Percentiles rank a stretch among this genome's conserved stretches.
Evolutionary conservation across 2,888 invertebrate species (phyloP).

Genomic region (Acleris emargana): DNA sequence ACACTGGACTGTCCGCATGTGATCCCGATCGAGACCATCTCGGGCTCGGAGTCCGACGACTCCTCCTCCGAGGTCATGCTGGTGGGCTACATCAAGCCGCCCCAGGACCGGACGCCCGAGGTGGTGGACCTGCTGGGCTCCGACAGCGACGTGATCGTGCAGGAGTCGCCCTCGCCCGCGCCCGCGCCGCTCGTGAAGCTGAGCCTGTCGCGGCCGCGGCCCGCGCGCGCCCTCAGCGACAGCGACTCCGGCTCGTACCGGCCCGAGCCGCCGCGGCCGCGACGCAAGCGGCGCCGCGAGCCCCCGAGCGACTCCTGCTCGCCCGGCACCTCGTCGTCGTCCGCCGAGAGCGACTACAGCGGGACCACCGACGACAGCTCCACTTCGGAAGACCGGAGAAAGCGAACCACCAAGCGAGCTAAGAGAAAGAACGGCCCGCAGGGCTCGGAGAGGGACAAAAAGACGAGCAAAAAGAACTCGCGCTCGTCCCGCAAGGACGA

Average conservation of each 20-base stretch:
- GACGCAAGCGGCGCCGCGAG: constrained; percentile 41
- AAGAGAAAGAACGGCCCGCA: constrained; percentile 45
- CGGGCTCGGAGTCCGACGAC: constrained; percentile 75
- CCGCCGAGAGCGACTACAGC: constrained; percentile 29
- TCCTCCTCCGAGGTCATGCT: constrained; percentile 84
- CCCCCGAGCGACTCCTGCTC: constrained; percentile 39
- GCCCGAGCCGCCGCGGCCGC: constrained; percentile 41
- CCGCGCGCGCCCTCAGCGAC: constrained; percentile 44
- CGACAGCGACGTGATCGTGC: constrained; percentile 77
- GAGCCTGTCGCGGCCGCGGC: constrained; percentile 52
- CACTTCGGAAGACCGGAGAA: constrained; percentile 41
- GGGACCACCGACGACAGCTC: constrained; percentile 34
- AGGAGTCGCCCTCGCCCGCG: constrained; percentile 54
- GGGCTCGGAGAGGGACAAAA: constrained; percentile 42
- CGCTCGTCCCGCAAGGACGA: constrained; percentile 44
- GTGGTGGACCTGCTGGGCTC: constrained; percentile 85
- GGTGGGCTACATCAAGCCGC: constrained; percentile 87
- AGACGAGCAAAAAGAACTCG: constrained; percentile 45
- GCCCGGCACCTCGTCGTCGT: constrained; percentile 36
- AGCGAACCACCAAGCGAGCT: constrained; percentile 44
- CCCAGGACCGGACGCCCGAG: constrained; percentile 86
- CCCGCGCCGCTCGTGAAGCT: constrained; percentile 48
- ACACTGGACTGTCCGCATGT: constrained; percentile 51
- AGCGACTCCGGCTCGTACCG: constrained; percentile 53
- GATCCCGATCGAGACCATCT: constrained; percentile 76